A percentile compares a stretch with the other conserved stretches of the same genome.
phyloP scores from a whole-genome alignment of 2,797 vertebrate species.

The Perodicticus potto region DNA sequence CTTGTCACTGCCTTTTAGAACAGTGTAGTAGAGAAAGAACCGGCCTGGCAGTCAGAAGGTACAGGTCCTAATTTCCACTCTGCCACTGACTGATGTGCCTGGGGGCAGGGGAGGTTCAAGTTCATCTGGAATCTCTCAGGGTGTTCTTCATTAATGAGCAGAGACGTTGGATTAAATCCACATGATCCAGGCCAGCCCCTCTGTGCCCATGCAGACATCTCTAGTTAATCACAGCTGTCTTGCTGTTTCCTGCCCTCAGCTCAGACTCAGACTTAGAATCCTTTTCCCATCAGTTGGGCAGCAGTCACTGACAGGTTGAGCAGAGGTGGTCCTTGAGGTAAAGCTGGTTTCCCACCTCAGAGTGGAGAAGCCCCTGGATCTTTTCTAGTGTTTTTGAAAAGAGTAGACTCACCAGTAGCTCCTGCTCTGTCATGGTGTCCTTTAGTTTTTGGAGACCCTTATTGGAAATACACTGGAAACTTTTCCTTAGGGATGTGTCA shows the following conservation, averaged over 20 bases:
- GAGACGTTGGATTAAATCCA: not conserved
- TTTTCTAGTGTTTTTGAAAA: not conserved
- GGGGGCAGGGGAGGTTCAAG: not conserved
- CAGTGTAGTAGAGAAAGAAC: not conserved
- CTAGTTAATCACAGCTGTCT: not conserved
- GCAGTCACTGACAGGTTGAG: rapidly evolving
- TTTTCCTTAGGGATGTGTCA: not conserved
- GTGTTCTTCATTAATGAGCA: not conserved
- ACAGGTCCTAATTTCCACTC: not conserved
- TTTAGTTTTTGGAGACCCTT: not conserved
- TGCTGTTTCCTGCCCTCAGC: not conserved
- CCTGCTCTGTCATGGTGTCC: rapidly evolving
- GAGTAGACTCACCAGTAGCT: not conserved
- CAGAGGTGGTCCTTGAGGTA: not conserved
- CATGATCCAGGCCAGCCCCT: not conserved
- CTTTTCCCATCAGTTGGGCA: not conserved
- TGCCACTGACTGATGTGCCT: not conserved
- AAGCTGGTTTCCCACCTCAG: not conserved
- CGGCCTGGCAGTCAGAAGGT: not conserved
- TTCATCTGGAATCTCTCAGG: not conserved
- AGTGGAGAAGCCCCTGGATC: not conserved
- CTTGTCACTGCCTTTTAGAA: not conserved
- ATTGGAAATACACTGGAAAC: not conserved
- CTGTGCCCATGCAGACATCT: not conserved
- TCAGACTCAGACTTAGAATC: not conserved